These are phyloP conservation scores for Hymenopus coronatus DNA, from an alignment of 2,888 invertebrate species.

Conservation along the genomic window DNA sequence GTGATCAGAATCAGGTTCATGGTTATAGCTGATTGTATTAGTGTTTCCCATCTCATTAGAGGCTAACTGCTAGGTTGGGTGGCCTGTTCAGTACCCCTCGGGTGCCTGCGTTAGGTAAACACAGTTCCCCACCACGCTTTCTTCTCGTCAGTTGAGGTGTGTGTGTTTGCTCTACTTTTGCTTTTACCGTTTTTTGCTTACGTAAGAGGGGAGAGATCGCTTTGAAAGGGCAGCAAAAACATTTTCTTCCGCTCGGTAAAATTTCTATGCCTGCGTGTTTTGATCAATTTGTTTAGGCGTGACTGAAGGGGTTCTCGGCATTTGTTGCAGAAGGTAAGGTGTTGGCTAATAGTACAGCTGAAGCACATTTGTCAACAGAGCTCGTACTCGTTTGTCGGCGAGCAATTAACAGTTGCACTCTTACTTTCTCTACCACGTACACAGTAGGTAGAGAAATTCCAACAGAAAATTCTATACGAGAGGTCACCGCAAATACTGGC, in stretches of 20 bases:
- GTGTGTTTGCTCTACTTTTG: constrained; percentile 19
- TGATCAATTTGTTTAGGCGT: constrained; percentile 18
- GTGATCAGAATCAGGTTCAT: too few species aligned
- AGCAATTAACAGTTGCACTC: neutral
- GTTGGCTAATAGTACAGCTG: neutral
- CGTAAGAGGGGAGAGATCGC: neutral
- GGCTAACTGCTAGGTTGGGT: neutral
- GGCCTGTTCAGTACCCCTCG: neutral
- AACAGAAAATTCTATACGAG: too few species aligned
- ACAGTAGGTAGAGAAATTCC: too few species aligned
- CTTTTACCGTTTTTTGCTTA: neutral
- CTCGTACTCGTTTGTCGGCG: neutral
- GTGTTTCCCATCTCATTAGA: neutral
- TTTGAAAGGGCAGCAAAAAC: neutral
- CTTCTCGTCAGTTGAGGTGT: constrained; percentile 10
- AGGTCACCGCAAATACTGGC: too few species aligned
- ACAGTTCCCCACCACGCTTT: neutral
- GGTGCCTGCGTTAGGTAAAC: neutral
- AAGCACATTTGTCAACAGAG: neutral
- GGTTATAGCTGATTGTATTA: too few species aligned
- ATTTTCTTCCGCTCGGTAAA: constrained; percentile 5
- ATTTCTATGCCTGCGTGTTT: constrained; percentile 13
- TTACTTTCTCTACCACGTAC: too few species aligned
- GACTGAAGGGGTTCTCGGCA: neutral
- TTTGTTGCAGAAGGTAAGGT: neutral